Evolutionary conservation across 1,140 invertebrate species (phyloP).

Genomic region (Neocloeon triangulifer): DNA sequence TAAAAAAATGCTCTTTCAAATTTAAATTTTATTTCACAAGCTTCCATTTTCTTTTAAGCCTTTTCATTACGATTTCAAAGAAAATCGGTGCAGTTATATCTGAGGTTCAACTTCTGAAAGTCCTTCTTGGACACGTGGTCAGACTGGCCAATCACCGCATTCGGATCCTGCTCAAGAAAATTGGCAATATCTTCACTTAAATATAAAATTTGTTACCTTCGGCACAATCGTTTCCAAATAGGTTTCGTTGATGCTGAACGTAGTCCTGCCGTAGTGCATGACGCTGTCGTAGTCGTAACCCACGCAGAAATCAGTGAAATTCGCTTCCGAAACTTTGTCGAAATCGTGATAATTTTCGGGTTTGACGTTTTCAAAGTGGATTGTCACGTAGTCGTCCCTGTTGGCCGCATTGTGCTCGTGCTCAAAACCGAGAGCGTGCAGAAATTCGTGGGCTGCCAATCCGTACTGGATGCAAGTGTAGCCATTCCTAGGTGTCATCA

Average conservation of each 20-base stretch:
- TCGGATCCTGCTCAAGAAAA: too few relatives aligned
- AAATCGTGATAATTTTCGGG: too few relatives aligned
- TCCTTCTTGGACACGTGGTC: constrained; percentile 38
- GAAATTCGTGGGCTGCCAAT: constrained; percentile 35
- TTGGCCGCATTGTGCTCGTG: constrained; percentile 41
- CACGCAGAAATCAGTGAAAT: constrained; percentile 11
- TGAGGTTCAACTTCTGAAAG: constrained; percentile 33
- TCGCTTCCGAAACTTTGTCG: too few relatives aligned
- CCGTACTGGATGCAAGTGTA: constrained; percentile 31
- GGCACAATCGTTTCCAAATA: constrained; percentile 5
- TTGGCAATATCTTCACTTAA: too few relatives aligned
- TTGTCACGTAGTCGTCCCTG: constrained; percentile 34
- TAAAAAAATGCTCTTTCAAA: too few relatives aligned
- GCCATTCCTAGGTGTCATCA: constrained; percentile 24
- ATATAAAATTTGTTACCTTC: not conserved
- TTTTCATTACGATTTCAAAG: too few relatives aligned
- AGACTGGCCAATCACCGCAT: constrained; percentile 43
- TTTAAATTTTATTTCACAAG: too few relatives aligned
- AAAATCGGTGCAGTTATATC: too few relatives aligned
- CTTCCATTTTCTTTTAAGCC: too few relatives aligned
- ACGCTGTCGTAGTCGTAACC: constrained; percentile 21
- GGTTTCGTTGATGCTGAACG: constrained; percentile 22
- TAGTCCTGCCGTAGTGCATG: constrained; percentile 23
- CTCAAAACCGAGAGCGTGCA: constrained; percentile 39
- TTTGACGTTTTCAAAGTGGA: constrained; percentile 36